Evolutionary conservation across 2,113 vertebrate genomes (phyloP).

Genomic region (Hemiprocne comata): DNA sequence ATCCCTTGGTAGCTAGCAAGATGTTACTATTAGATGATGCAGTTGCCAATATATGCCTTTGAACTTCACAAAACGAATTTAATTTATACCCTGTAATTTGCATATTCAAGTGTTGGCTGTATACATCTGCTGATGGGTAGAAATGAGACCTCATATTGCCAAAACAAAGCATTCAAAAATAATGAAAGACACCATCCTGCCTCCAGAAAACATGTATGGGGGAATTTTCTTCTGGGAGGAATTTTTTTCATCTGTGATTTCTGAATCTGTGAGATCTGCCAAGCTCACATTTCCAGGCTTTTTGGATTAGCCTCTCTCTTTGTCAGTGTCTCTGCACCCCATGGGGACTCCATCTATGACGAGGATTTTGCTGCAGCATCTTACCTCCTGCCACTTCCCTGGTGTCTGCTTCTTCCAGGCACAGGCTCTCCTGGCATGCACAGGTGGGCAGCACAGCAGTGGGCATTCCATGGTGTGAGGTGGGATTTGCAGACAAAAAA

Average conservation of each 20-base stretch:
- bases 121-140: neutral
- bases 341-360: neutral
- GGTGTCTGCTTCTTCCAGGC: neutral
- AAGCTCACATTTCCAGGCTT: neutral
- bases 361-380: neutral
- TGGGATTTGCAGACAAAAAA: neutral
- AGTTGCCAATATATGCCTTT: neutral
- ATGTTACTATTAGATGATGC: neutral
- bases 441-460: rapidly evolving
- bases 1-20: neutral
- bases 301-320: neutral
- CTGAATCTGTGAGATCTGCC: neutral
- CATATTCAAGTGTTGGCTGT: neutral
- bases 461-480: neutral
- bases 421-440: rapidly evolving
- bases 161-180: slow-evolving; percentile 12
- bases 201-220: neutral
- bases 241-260: neutral
- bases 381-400: neutral
- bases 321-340: neutral
- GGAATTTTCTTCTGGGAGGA: neutral
- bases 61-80: neutral
- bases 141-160: neutral
- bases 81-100: slow-evolving; percentile 28
- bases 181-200: neutral